Evolutionary conservation across 2,888 invertebrate genomes (phyloP), one percentile per base, ranked within the genome.

Genomic region (Polia nebulosa): DNA sequence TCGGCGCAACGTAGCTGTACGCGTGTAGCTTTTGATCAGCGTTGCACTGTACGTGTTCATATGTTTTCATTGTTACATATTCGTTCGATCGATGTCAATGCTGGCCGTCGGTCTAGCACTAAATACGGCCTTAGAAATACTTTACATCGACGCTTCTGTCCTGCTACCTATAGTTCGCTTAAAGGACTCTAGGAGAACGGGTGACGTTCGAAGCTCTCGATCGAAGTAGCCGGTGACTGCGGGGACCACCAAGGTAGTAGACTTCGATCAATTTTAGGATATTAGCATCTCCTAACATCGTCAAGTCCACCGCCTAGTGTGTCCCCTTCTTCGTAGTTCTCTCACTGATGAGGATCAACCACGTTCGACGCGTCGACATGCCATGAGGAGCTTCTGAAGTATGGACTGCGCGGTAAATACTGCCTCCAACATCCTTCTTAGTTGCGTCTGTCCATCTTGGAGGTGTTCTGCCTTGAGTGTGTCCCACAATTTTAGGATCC

Each of bases 301-400:
- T 25, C 17, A 49, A 49, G 9, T 27, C 49, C 17, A 47, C 17
- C 25, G 25, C 47, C 17, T 47, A 17, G 29, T 11, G 59, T 82
- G 41, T 20, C 20, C 45, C 25, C 22, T 7, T 47, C 22, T 25
- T 47, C 6, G 7, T 47, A 6, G 5, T 25, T 2, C 22, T 15
- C 36, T 36, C 36, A 15, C 15, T 1, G 45, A 13, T 25, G 45
- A n/a, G 39, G n/a, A 41, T 41, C 39, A n/a, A 7, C 17, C n/a
- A n/a, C 13, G 7, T 25, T 3, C 1, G 1, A 22, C 36, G 11
- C 36, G 13, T 8, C 36, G 13, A 2, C 13, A 44, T 11, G 20
- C 20, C n/a, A n/a, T n/a, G n/a, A n/a, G n/a, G 11, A 5, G 11
- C 20, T 9, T 44, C 44, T 5, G 20, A 20, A 44, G 20, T 3